Percentiles rank a stretch among this genome's conserved stretches.
Conservation (phyloP, 2,888 invertebrate species). For the Oscheius sp. region DNA sequence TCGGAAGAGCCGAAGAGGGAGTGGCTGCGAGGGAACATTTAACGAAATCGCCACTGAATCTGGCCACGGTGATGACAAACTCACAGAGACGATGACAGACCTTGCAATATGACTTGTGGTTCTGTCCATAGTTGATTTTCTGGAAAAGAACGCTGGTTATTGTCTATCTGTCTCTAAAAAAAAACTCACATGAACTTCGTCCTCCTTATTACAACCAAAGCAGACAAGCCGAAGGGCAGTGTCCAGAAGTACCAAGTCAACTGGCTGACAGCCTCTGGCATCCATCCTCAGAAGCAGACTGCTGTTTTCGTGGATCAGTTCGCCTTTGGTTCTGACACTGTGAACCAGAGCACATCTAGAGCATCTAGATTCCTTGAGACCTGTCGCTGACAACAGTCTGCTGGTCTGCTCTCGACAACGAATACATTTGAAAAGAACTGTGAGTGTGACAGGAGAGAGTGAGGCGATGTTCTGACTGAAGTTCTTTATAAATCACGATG, state of each 20-base stretch:
- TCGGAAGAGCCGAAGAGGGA: background rate
- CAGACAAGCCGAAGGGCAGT: conserved; percentile 73
- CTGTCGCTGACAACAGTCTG: conserved; percentile 6
- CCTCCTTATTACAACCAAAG: conserved; percentile 73
- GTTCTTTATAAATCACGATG: background rate
- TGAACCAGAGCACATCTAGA: conserved; percentile 16
- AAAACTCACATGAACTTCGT: conserved; percentile 41
- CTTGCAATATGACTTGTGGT: conserved; percentile 74
- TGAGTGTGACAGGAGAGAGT: conserved; percentile 11
- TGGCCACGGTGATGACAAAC: conserved; percentile 70
- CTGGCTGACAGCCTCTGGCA: conserved; percentile 53
- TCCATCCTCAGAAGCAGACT: conserved; percentile 31
- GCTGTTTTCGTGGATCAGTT: conserved; percentile 38
- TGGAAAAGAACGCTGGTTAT: conserved; percentile 43
- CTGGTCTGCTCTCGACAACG: conserved; percentile 16
- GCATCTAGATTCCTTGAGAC: conserved; percentile 10
- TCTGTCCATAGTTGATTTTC: conserved; percentile 73
- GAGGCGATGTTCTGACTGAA: conserved; percentile 32
- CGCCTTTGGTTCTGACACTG: background rate
- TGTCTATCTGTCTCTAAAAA: too few species aligned
- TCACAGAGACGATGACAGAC: conserved; percentile 74
- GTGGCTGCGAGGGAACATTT: conserved; percentile 11
- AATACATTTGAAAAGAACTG: conserved; percentile 4
- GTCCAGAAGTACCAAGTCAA: conserved; percentile 74
- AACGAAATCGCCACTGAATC: conserved; percentile 50